A percentile compares a stretch with the other conserved stretches of the same genome.
These are phyloP conservation scores for Rissa tridactyla DNA, from an alignment of 2,113 vertebrate species.

Conservation along the genomic window DNA sequence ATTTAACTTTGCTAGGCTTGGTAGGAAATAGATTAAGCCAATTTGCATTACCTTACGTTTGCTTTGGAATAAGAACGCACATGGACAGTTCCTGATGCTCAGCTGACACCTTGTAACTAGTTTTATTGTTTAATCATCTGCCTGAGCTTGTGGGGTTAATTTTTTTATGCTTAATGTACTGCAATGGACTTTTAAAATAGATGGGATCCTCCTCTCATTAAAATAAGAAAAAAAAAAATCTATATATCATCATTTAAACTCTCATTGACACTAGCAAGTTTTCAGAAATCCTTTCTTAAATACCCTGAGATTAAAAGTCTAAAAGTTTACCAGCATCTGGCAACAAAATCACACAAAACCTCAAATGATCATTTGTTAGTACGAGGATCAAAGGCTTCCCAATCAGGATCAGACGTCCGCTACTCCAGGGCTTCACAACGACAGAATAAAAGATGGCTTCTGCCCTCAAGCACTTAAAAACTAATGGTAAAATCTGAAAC, in stretches of 20 bases:
- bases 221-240: background rate
- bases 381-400: conserved; percentile 10
- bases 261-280: background rate
- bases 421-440: background rate
- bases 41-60: background rate
- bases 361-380: background rate
- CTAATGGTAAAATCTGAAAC: background rate
- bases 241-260: background rate
- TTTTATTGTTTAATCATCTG: background rate
- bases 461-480: background rate
- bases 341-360: conserved; percentile 4
- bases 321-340: background rate
- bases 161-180: background rate
- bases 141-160: background rate
- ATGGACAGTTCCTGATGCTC: background rate
- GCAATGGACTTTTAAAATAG: background rate
- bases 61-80: background rate
- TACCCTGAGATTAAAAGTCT: background rate
- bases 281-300: conserved; percentile 15
- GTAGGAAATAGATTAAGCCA: background rate
- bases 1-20: background rate
- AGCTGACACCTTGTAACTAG: background rate
- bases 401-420: background rate
- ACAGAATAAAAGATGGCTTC: background rate
- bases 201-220: background rate